Evolutionary conservation across 1,140 invertebrate species (phyloP).

Genomic region (Bombus pyrosoma): DNA sequence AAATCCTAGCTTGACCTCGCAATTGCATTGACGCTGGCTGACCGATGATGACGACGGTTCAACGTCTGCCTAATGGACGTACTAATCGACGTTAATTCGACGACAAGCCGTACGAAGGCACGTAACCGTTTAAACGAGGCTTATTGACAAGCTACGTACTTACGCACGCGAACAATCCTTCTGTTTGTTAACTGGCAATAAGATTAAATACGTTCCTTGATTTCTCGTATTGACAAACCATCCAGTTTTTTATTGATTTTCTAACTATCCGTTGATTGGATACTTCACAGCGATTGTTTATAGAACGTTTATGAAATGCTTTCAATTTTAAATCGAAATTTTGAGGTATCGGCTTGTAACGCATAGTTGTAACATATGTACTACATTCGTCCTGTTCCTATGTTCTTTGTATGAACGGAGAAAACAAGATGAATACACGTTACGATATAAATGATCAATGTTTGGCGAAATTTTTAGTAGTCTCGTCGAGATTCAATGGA

Average conservation of each 20-base stretch:
- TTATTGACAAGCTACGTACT: slow-evolving; percentile 69
- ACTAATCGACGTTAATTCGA: slow-evolving; percentile 80
- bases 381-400: no score
- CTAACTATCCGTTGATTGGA: no score
- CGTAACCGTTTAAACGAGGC: slow-evolving; percentile 68
- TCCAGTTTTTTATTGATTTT: background rate
- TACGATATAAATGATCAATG: no score
- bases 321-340: no score
- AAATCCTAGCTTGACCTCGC: slow-evolving; percentile 34
- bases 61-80: slow-evolving; percentile 78
- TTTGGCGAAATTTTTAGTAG: no score
- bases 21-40: background rate
- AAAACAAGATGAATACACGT: no score
- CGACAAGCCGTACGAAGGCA: slow-evolving; percentile 66
- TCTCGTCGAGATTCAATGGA: no score
- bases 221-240: background rate
- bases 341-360: no score
- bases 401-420: no score
- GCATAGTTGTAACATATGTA: no score
- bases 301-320: no score
- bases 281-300: no score
- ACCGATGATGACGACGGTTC: slow-evolving; percentile 65
- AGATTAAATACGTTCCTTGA: background rate
- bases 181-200: background rate
- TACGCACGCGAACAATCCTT: slow-evolving; percentile 4